These are phyloP conservation scores for Episyrphus balteatus DNA, from an alignment of 1,140 invertebrate genomes.

Conservation along the genomic window DNA sequence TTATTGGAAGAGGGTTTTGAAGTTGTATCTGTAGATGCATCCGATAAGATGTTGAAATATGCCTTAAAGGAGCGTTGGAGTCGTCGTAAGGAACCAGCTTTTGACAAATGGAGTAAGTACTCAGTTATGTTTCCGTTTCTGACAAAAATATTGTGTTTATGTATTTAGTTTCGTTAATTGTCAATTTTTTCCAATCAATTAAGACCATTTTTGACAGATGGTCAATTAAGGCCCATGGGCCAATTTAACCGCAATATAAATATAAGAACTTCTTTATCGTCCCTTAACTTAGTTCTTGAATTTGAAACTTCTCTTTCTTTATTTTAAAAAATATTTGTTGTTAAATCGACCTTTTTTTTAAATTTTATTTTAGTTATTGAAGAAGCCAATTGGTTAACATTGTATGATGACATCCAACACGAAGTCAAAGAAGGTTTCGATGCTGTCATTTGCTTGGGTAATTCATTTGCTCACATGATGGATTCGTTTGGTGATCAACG, in stretches of 20 bases:
- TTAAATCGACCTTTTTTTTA: not conserved
- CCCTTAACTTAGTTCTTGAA: no score
- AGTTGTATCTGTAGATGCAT: conserved; percentile 75
- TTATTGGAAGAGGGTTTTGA: conserved; percentile 76
- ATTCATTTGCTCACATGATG: conserved; percentile 79
- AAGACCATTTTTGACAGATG: no score
- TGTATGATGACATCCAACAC: conserved; percentile 55
- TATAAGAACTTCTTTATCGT: not conserved
- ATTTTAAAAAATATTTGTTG: not conserved
- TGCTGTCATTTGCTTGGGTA: conserved; percentile 76
- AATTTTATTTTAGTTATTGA: conserved; percentile 51
- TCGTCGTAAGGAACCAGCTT: conserved; percentile 61
- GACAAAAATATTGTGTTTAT: not conserved
- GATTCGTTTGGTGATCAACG: conserved; percentile 65
- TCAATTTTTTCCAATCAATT: not conserved
- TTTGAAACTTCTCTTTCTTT: no score
- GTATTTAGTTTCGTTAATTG: not conserved
- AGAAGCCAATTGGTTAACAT: conserved; percentile 67
- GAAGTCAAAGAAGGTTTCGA: conserved; percentile 56
- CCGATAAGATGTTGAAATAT: conserved; percentile 85
- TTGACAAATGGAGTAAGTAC: conserved; percentile 71
- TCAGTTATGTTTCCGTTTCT: not conserved
- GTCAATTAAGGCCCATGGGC: no score
- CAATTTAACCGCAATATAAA: no score
- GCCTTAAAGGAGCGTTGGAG: conserved; percentile 76